A percentile compares a stretch with the other conserved stretches of the same genome.
Evolutionary conservation across 2,888 invertebrate species (phyloP).

Genomic region (Ormyrus labotus): DNA sequence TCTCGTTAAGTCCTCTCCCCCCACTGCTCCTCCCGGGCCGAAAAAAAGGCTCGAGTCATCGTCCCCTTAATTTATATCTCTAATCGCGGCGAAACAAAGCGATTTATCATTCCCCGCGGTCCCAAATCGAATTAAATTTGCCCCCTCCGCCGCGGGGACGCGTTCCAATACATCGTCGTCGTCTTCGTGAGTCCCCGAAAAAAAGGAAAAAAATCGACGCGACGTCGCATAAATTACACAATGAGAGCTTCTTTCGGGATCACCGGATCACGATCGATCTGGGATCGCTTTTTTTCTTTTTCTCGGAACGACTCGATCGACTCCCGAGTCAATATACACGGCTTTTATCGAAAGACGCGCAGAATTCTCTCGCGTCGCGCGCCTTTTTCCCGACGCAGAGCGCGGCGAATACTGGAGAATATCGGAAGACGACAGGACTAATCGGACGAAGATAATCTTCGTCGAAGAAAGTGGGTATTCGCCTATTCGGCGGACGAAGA

Average conservation of each 20-base stretch:
- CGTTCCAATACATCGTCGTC: slow-evolving; percentile 8
- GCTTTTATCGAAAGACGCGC: not conserved
- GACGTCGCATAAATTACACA: slow-evolving; percentile 47
- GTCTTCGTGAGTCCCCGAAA: not conserved
- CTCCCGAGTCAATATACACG: not conserved
- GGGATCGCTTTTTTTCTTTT: slow-evolving; percentile 45
- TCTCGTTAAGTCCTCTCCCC: not conserved
- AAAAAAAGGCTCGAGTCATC: slow-evolving; percentile 37
- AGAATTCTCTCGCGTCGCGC: too few species aligned
- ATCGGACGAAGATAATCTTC: too few species aligned
- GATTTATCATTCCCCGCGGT: slow-evolving; percentile 47
- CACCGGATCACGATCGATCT: slow-evolving; percentile 39
- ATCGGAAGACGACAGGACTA: not conserved
- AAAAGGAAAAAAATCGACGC: not conserved
- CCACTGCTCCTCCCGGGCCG: not conserved
- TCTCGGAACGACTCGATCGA: slow-evolving; percentile 24
- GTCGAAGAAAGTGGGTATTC: too few species aligned
- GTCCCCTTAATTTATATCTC: slow-evolving; percentile 49
- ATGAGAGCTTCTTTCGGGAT: slow-evolving; percentile 16
- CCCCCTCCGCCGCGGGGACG: not conserved
- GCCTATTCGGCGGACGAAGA: too few species aligned
- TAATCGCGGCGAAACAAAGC: slow-evolving; percentile 53
- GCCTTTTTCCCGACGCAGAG: too few species aligned
- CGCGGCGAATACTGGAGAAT: too few species aligned
- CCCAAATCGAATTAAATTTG: slow-evolving; percentile 48